Base-by-base conservation (phyloP, 2,888 invertebrate species). In the Hoplodrina ambigua region DNA sequence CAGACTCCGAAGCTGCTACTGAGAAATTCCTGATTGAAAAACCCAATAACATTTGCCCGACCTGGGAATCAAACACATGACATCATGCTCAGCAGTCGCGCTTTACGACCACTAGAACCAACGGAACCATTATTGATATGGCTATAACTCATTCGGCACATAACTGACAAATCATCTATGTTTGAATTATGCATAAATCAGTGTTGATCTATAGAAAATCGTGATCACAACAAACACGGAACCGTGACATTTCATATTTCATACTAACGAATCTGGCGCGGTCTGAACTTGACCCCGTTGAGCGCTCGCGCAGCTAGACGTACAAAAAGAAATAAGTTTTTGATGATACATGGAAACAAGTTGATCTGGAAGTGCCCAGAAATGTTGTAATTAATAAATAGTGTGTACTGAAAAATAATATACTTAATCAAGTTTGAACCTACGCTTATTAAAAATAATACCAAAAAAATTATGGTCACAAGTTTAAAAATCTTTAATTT, bases 201-300 rank as follows among this genome's bases (percentile, higher is more conserved):
- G 37, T 52, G 49, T 60, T 70, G 52, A 41, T 50, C 15, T 64
- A 33, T 33, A 64, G 17, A 69, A 75, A 61, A 69, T 11, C 13
- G 25, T 49, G 57, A n/a, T 64, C 66, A 67, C 61, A 72, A 69
- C 62, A 78, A 68, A 75, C 69, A 80, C 75, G 70, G 75, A 83
- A 82, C 77, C 77, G 55, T 81, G 69, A 72, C 72, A 75, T 77
- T 78, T 66, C 50, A 50, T 57, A 55, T 78, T 69, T 44, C 52
- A 55, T 64, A 74, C 33, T 63, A 74, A 62, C 60, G 62, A 78
- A 75, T 74, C 54, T 64, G 69, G 61, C 55, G 67, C 72, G 33
- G 72, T 20, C 58, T 85, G 87, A 91, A 92, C 92, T 92, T 92
- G 92, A 86, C 90, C 90, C 58, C 80, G 80, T 78, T 90, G 57